Percentiles rank a stretch among this genome's conserved stretches.
Evolutionary conservation across 2,113 vertebrate species (phyloP).

Genomic region (Passer montanus): DNA sequence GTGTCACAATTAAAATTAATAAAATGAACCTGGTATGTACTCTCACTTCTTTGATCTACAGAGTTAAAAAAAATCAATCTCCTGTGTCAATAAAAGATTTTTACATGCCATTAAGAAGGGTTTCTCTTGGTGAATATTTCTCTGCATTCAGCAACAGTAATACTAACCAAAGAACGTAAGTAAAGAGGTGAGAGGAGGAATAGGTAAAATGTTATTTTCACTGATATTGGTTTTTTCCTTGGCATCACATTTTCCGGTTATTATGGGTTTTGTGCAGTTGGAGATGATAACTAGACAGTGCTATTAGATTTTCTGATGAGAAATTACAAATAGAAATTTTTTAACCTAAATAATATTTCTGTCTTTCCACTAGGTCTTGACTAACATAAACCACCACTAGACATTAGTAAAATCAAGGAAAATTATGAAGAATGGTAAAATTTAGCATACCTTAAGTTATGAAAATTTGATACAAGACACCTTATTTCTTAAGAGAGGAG

Average conservation of each 20-base stretch:
- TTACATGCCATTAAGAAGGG: background rate
- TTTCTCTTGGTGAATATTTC: background rate
- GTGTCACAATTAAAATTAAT: background rate
- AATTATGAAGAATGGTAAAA: background rate
- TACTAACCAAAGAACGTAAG: accelerated
- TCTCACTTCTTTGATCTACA: background rate
- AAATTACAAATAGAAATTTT: background rate
- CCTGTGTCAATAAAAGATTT: background rate
- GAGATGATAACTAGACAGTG: background rate
- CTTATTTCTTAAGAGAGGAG: background rate
- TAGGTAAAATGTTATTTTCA: background rate
- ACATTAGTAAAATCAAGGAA: background rate
- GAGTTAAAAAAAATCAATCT: background rate
- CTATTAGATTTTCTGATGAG: background rate
- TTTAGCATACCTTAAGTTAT: background rate
- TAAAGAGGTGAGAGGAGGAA: background rate
- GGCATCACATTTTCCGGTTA: background rate
- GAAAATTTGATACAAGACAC: background rate
- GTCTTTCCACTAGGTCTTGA: background rate
- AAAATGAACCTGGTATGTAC: background rate
- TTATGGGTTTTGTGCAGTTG: background rate
- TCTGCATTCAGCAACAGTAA: background rate
- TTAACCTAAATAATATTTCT: background rate
- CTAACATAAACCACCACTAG: background rate
- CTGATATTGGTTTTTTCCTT: background rate